Base-by-base conservation (phyloP, 1,140 invertebrate genomes). In the Branchinecta lynchi region DNA sequence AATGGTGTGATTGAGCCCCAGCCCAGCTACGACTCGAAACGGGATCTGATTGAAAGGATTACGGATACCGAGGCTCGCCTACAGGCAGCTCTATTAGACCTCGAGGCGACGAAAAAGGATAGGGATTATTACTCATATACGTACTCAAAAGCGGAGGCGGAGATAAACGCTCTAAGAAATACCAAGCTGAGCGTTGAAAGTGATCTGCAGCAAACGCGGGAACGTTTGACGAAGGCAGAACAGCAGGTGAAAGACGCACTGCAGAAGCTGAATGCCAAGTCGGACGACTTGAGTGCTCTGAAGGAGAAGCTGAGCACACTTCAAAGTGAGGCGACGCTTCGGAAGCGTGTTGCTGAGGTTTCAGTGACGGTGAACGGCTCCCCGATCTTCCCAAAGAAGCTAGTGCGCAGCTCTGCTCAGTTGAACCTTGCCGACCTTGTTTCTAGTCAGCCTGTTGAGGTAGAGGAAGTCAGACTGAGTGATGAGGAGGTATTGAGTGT, bases 401-500 rank as follows among this genome's bases (percentile, higher is more conserved):
- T 60, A 20, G 51, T 60, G 51, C 51, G 51, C 3, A 60, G 51
- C 17, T 12, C 51, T 15, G 51, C 51, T 60, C 51, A 60, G 51
- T 20, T 60, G 51, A 60, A 60, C 6, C 51, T 60, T 60, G 51
- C 51, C 51, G 51, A 60, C 12, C 51, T 60, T 60, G 51, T 60
- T 60, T 60, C 51, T 60, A 60, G 51, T 60, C 51, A 60, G 17
- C 51, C 12, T 60, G 51, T 60, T 15, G 51, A 60, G 12, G 51
- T 15, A 6, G 51, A 60, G 17, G 17, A 60, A 12, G 12, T 68
- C 15, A 45, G 44, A 12, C 32, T 68, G 43, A 46, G 46, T n/a
- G 51, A 45, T 45, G 68, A 68, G 20, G 46, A 44, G 10, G 45
- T 68, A 46, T 15, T 46, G 15, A 44, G 43, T 51, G 68, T 68